Evolutionary conservation across 2,888 invertebrate species (phyloP).

Genomic region (Amblyjoppa proteus): DNA sequence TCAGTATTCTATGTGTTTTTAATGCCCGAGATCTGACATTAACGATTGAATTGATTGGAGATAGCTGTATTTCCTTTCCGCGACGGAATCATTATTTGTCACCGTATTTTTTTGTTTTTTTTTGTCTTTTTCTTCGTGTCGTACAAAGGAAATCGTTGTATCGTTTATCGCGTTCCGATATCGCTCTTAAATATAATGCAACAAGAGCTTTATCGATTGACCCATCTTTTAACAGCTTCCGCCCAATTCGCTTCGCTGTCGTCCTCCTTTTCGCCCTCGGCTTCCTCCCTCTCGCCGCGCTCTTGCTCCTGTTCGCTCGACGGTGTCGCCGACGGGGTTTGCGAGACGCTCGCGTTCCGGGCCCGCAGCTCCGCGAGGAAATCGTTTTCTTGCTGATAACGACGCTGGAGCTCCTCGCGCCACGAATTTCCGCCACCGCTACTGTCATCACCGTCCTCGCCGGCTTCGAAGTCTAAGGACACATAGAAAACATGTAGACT

Average conservation of each 20-base stretch:
- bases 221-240: constrained; percentile 89
- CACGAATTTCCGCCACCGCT: constrained; percentile 86
- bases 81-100: constrained; percentile 20
- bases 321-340: constrained; percentile 79
- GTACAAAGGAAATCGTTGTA: constrained; percentile 59
- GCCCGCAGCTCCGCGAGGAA: constrained; percentile 87
- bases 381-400: constrained; percentile 87
- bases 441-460: constrained; percentile 88
- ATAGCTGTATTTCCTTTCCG: constrained; percentile 33
- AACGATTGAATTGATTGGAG: constrained; percentile 40
- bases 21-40: constrained; percentile 59
- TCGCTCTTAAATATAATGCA: constrained; percentile 2
- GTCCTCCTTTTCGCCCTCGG: constrained; percentile 85
- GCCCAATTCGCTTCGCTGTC: constrained; percentile 87
- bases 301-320: constrained; percentile 79
- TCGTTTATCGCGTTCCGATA: constrained; percentile 21
- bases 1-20: constrained; percentile 48
- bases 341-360: constrained; percentile 84
- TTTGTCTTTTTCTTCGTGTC: constrained; percentile 7
- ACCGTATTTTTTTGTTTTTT: neutral
- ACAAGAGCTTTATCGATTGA: constrained; percentile 87
- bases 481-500: constrained; percentile 50
- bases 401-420: constrained; percentile 87
- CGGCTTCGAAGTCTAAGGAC: constrained; percentile 89
- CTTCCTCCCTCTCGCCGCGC: constrained; percentile 84